Percentiles rank a stretch among this genome's conserved stretches.
Evolutionary conservation across 1,140 invertebrate species (phyloP).

Genomic region (Maniola jurtina): DNA sequence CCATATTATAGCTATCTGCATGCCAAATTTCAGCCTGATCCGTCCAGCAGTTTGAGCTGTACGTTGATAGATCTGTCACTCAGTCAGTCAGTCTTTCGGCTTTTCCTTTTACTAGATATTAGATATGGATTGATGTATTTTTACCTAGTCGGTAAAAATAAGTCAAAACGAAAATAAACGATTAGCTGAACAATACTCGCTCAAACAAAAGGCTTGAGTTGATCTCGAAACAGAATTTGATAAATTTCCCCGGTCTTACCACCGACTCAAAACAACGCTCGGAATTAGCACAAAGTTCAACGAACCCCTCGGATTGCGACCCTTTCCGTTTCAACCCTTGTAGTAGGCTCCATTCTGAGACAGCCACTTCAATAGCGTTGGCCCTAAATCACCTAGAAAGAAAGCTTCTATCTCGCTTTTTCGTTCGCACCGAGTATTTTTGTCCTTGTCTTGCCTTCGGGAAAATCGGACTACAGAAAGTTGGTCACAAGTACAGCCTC

Average conservation of each 20-base stretch:
- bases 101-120: too few species aligned
- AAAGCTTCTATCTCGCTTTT: conserved; percentile 14
- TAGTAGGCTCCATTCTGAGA: conserved; percentile 22
- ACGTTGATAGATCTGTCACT: too few species aligned
- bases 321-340: conserved; percentile 33
- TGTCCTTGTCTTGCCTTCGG: conserved; percentile 10
- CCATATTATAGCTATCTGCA: too few species aligned
- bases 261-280: conserved; percentile 7
- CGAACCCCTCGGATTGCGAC: conserved; percentile 22
- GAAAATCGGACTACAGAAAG: conserved; percentile 11
- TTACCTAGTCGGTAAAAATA: too few species aligned
- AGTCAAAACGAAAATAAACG: too few species aligned
- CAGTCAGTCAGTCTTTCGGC: too few species aligned
- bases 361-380: conserved; percentile 22
- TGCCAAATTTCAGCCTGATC: too few species aligned
- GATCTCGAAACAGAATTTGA: conserved; percentile 1
- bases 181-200: too few species aligned
- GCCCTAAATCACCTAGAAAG: conserved; percentile 12
- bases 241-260: not conserved
- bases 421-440: not conserved
- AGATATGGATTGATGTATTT: too few species aligned
- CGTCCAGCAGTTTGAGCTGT: too few species aligned
- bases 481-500: not conserved
- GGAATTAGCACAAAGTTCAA: conserved; percentile 31
- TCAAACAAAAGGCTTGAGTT: not conserved